Evolutionary conservation across 2,888 invertebrate species (phyloP).

Genomic region (Sympetrum striolatum): DNA sequence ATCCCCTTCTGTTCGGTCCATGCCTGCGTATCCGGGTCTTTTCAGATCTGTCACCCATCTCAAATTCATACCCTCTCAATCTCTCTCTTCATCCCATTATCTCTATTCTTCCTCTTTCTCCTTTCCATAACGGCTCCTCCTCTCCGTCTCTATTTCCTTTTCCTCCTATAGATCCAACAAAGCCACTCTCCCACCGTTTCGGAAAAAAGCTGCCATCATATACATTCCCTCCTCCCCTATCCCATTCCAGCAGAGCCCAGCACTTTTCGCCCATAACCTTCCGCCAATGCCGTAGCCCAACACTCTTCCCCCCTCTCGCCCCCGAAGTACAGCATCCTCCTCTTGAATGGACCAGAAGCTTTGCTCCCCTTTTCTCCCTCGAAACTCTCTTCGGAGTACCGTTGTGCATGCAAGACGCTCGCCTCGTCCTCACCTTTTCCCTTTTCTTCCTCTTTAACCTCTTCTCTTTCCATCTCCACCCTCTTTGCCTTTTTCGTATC

Average conservation of each 20-base stretch:
- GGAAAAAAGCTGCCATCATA: background rate
- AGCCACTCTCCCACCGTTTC: background rate
- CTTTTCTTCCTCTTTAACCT: background rate
- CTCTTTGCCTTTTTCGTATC: no score
- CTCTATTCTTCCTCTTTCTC: no score
- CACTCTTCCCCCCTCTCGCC: background rate
- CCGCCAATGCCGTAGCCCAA: background rate
- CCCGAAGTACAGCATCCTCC: background rate
- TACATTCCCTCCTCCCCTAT: background rate
- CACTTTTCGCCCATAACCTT: background rate
- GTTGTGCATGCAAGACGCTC: background rate
- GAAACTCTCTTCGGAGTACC: background rate
- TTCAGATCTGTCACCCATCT: no score
- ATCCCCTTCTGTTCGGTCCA: no score
- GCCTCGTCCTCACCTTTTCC: background rate
- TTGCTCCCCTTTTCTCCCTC: background rate
- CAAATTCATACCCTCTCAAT: no score
- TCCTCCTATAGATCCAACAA: background rate
- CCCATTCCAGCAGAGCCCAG: background rate
- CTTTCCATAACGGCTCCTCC: no score
- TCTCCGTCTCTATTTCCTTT: background rate
- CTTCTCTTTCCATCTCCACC: no score
- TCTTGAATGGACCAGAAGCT: background rate
- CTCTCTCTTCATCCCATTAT: no score
- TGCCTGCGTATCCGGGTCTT: no score